Conservation (phyloP, 1,140 invertebrate species). For the Trichoplusia ni region DNA sequence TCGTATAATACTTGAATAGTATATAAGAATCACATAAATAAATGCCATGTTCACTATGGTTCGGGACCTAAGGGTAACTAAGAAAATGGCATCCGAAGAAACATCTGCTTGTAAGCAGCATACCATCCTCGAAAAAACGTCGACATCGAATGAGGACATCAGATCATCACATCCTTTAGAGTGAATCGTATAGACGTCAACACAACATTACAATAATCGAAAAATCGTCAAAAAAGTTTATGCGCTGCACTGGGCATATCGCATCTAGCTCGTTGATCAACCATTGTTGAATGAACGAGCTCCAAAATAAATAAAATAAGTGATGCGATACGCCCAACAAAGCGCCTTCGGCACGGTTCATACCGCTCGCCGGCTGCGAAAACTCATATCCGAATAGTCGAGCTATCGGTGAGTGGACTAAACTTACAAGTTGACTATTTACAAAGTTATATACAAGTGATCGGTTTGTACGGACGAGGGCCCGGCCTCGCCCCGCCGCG, state of each 20-base stretch:
- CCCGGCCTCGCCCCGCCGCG: conserved; percentile 48
- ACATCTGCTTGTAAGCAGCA: conserved; percentile 43
- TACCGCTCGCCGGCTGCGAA: conserved; percentile 33
- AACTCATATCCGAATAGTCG: conserved; percentile 37
- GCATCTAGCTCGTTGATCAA: conserved; percentile 40
- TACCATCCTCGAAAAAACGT: conserved; percentile 35
- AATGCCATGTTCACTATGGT: conserved; percentile 78
- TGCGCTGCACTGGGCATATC: conserved; percentile 71
- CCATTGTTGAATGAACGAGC: neutral
- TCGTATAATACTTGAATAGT: conserved; percentile 71
- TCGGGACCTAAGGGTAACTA: conserved; percentile 78
- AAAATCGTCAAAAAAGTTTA: conserved; percentile 65
- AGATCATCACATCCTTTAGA: conserved; percentile 44
- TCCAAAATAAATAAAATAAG: conserved; percentile 38
- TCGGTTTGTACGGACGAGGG: conserved; percentile 56
- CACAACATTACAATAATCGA: conserved; percentile 50
- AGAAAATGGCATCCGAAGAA: conserved; percentile 78
- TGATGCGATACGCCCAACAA: conserved; percentile 57
- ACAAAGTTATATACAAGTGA: conserved; percentile 74
- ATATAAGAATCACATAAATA: conserved; percentile 78
- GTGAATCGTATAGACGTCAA: conserved; percentile 35
- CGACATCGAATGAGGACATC: conserved; percentile 37
- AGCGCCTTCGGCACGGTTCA: conserved; percentile 41
- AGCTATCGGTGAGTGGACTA: conserved; percentile 39
- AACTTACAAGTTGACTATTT: conserved; percentile 61